Conservation (phyloP, 2,888 invertebrate species). For the Lamellibrachia columna region DNA sequence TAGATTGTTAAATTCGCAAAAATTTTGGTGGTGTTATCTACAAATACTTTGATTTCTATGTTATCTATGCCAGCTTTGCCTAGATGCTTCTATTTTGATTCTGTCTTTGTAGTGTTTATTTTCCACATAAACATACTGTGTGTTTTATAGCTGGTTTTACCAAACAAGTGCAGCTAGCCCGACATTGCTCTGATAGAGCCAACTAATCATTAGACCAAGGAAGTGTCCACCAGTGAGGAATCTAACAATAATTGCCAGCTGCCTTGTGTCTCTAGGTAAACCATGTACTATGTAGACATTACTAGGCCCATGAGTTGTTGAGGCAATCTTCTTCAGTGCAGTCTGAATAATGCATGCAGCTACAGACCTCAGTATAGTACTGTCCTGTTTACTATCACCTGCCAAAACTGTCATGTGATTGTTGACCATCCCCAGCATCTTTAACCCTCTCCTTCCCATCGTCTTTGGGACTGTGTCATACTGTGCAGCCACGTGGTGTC, state of each 20-base stretch:
- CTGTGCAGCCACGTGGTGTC: neutral
- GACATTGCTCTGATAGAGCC: neutral
- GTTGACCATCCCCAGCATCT: neutral
- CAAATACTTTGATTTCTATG: neutral
- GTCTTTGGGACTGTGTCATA: neutral
- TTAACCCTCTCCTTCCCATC: neutral
- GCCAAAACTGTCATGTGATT: neutral
- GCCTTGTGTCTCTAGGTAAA: neutral
- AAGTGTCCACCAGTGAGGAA: neutral
- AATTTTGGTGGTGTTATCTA: neutral
- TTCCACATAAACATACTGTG: neutral
- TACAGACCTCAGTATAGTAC: neutral
- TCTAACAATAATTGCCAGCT: neutral
- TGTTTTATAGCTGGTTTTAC: neutral
- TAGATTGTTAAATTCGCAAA: neutral
- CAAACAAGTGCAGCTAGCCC: neutral
- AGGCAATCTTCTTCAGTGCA: neutral
- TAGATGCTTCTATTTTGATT: neutral
- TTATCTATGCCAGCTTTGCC: neutral
- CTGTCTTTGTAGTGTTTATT: neutral
- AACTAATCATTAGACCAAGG: neutral
- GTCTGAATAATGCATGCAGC: neutral
- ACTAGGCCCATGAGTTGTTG: neutral
- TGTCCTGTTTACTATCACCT: neutral
- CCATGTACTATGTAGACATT: neutral